Percentiles rank a stretch among this genome's conserved stretches.
phyloP scores from a whole-genome alignment of 1,140 invertebrate genomes.

The Phymastichus coffea region DNA sequence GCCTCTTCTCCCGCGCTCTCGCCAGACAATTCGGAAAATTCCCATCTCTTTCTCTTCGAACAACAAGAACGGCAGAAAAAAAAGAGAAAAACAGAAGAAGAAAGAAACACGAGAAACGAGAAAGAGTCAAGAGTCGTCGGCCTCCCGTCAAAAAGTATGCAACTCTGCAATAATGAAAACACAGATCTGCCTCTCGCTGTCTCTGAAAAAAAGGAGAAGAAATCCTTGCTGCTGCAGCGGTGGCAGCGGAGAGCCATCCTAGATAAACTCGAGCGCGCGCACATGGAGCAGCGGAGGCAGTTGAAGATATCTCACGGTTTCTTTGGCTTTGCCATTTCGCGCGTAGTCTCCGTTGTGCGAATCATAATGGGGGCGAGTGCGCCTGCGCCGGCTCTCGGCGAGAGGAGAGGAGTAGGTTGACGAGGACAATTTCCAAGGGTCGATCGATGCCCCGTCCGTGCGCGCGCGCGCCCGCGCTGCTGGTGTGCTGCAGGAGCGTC shows the following conservation, averaged over 20 bases:
- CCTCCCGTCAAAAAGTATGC: background rate
- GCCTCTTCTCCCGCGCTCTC: no score
- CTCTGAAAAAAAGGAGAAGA: no score
- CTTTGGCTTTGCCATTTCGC: slow-evolving; percentile 17
- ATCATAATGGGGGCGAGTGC: slow-evolving; percentile 9
- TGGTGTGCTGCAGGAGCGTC: no score
- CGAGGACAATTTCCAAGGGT: slow-evolving; percentile 26
- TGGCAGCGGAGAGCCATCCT: slow-evolving; percentile 18
- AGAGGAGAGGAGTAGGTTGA: slow-evolving; percentile 18
- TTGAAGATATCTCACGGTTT: background rate
- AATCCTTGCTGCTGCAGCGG: no score
- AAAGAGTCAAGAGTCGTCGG: background rate
- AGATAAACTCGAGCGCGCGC: slow-evolving; percentile 14
- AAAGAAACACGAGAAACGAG: background rate
- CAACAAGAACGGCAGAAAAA: no score
- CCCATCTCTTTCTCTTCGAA: no score
- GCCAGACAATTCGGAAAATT: no score
- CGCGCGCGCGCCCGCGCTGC: background rate
- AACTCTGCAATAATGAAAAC: no score
- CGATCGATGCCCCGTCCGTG: slow-evolving; percentile 13
- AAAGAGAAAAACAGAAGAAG: background rate
- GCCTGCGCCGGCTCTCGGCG: background rate
- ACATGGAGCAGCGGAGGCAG: background rate
- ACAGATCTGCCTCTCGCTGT: no score
- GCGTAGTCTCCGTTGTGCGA: slow-evolving; percentile 1